Conservation (phyloP, 2,797 vertebrate species). For the Chelmon rostratus region DNA sequence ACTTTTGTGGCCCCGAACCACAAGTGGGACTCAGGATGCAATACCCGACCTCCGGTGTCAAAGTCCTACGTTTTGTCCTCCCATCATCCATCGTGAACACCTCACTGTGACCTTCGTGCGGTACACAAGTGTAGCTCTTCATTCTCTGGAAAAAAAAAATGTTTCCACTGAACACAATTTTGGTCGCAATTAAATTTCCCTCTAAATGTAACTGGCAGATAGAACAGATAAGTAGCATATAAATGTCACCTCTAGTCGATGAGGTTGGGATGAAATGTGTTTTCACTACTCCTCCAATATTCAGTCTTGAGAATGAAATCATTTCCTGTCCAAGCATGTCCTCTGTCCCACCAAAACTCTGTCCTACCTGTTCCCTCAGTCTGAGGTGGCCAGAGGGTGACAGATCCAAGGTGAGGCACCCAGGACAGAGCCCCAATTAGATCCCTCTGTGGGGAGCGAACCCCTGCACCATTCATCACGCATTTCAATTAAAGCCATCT, state of each 20-base stretch:
- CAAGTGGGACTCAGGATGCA: not conserved
- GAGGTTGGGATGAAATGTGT: not conserved
- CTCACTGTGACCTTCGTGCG: not conserved
- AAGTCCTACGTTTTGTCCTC: not conserved
- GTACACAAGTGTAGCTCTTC: too few relatives aligned
- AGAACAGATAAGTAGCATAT: too few relatives aligned
- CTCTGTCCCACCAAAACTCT: not conserved
- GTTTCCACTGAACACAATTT: not conserved
- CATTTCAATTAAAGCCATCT: conserved; percentile 84
- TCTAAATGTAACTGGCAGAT: not conserved
- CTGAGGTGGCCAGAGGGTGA: conserved; percentile 36
- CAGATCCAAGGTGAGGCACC: conserved; percentile 63
- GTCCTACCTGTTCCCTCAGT: conserved; percentile 33
- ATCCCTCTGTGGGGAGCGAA: conserved; percentile 65
- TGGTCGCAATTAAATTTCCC: not conserved
- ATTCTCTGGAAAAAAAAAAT: not conserved
- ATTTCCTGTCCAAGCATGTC: not conserved
- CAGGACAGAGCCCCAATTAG: conserved; percentile 71
- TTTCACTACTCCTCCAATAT: not conserved
- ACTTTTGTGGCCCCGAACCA: not conserved
- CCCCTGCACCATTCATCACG: conserved; percentile 77
- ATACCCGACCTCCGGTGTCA: not conserved
- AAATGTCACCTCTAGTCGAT: too few relatives aligned
- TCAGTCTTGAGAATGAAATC: not conserved
- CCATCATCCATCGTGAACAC: not conserved